phyloP scores from a whole-genome alignment of 2,888 invertebrate genomes.

The Stenchaetothrips biformis region DNA sequence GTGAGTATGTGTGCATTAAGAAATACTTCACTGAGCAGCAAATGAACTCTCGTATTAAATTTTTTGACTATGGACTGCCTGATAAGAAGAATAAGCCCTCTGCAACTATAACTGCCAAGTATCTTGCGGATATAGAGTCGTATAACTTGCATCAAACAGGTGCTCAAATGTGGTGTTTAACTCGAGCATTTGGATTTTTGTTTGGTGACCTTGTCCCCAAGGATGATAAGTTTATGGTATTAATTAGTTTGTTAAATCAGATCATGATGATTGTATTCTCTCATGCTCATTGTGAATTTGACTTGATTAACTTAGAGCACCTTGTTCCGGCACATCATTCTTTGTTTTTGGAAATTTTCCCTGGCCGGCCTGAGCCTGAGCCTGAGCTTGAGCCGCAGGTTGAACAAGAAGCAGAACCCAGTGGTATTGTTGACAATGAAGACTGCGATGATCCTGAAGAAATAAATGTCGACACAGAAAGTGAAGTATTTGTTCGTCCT shows the following conservation, averaged over 20 bases:
- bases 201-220: not conserved
- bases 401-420: no score
- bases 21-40: not conserved
- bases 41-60: not conserved
- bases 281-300: not conserved
- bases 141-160: not conserved
- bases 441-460: no score
- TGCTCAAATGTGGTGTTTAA: not conserved
- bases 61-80: not conserved
- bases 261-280: not conserved
- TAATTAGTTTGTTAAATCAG: not conserved
- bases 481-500: no score
- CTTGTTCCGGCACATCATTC: not conserved
- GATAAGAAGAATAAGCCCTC: not conserved
- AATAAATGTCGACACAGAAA: no score
- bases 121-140: not conserved
- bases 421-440: no score
- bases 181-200: not conserved
- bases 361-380: not conserved
- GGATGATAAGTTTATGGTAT: not conserved
- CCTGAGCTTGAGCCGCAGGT: no score
- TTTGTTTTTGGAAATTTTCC: not conserved
- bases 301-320: not conserved
- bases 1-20: not conserved
- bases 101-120: not conserved